Percentiles rank a stretch among this genome's conserved stretches.
Conservation (phyloP, 1,140 invertebrate genomes). For the Drosophila albomicans region DNA sequence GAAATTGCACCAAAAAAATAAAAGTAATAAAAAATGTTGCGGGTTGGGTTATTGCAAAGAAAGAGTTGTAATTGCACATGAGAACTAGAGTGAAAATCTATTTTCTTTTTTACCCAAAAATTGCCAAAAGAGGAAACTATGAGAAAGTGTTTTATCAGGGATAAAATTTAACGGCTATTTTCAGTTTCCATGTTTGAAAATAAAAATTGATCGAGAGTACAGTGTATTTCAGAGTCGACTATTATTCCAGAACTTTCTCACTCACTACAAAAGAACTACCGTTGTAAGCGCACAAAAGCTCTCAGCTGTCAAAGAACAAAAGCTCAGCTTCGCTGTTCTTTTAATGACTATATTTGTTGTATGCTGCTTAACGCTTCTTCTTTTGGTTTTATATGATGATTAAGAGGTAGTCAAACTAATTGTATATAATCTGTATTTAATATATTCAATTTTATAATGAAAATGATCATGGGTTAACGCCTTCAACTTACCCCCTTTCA, state of each 20-base stretch:
- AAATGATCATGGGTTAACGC: slow-evolving; percentile 29
- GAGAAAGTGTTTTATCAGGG: background rate
- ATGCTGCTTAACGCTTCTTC: too few species aligned
- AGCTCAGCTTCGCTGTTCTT: too few species aligned
- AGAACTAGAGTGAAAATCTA: background rate
- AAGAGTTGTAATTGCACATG: slow-evolving; percentile 2
- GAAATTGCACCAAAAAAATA: slow-evolving; percentile 31
- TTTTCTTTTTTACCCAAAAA: background rate
- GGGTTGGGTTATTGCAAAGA: slow-evolving; percentile 26
- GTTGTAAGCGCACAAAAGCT: too few species aligned
- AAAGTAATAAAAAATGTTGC: slow-evolving; percentile 57
- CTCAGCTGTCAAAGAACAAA: too few species aligned
- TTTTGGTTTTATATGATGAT: slow-evolving; percentile 5
- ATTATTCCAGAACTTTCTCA: too few species aligned
- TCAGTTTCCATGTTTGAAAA: too few species aligned
- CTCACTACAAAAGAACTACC: too few species aligned
- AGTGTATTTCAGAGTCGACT: too few species aligned
- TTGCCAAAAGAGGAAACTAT: background rate
- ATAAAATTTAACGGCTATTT: too few species aligned
- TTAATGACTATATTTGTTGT: too few species aligned
- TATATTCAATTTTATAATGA: slow-evolving; percentile 26
- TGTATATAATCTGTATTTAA: slow-evolving; percentile 45
- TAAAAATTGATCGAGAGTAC: too few species aligned
- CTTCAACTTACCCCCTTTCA: slow-evolving; percentile 20
- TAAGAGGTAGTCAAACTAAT: slow-evolving; percentile 30